Evolutionary conservation across 2,113 vertebrate genomes (phyloP).

Genomic region (Brachyistius frenatus): DNA sequence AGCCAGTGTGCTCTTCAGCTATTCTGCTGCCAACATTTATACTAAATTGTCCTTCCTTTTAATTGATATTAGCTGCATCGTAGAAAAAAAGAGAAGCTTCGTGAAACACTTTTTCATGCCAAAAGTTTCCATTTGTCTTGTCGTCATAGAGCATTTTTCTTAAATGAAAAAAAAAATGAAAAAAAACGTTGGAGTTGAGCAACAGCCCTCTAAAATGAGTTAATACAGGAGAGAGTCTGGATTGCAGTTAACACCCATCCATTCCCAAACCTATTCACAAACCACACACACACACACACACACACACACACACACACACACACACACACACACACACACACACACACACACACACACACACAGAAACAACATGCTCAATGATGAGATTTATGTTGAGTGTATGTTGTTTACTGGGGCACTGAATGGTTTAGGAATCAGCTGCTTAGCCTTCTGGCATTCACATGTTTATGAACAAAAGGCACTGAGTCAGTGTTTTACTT

Average conservation of each 20-base stretch:
- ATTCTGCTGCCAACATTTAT: slow-evolving; percentile 23
- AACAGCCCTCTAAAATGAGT: neutral
- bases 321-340: slow-evolving; percentile 14
- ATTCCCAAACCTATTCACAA: neutral
- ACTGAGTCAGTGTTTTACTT: slow-evolving; percentile 12
- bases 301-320: slow-evolving; percentile 10
- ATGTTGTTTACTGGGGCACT: neutral
- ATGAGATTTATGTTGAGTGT: slow-evolving; percentile 16
- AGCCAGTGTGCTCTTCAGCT: neutral
- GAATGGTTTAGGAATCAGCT: slow-evolving; percentile 38
- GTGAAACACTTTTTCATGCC: slow-evolving; percentile 18
- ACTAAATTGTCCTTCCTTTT: neutral
- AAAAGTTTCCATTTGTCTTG: slow-evolving; percentile 19
- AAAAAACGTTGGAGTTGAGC: neutral
- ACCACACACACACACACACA: slow-evolving; percentile 16
- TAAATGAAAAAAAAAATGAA: slow-evolving; percentile 15
- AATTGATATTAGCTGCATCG: neutral
- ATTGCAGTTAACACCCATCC: too few species aligned
- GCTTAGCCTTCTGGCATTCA: slow-evolving; percentile 19
- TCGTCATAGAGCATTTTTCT: slow-evolving; percentile 16
- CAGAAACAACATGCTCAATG: slow-evolving; percentile 12
- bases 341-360: slow-evolving; percentile 15
- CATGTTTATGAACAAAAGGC: slow-evolving; percentile 8
- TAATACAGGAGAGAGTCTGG: slow-evolving; percentile 15
- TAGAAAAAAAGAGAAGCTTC: slow-evolving; percentile 8